A percentile compares a stretch with the other conserved stretches of the same genome.
These are phyloP conservation scores for Cerceris ruficornis DNA, from an alignment of 2,888 invertebrate genomes.

Conservation along the genomic window DNA sequence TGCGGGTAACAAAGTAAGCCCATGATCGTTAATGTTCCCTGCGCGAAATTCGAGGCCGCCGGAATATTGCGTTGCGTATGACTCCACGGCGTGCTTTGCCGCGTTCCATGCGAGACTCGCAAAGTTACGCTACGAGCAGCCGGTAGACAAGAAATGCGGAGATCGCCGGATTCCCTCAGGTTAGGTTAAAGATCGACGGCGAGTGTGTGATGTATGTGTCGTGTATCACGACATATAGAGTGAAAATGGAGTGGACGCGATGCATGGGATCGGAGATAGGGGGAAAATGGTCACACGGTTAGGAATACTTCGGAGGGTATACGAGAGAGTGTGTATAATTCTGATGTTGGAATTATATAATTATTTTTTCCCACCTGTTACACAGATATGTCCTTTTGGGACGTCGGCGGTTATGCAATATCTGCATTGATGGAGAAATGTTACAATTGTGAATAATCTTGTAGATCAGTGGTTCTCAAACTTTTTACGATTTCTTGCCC, in stretches of 20 bases:
- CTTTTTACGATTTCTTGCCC: too few species aligned
- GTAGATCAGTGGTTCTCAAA: too few species aligned
- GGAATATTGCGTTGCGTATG: constrained; percentile 41
- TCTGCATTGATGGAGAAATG: too few species aligned
- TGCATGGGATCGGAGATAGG: too few species aligned
- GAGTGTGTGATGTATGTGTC: neutral
- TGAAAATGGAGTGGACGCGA: neutral
- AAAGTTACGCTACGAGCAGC: constrained; percentile 18
- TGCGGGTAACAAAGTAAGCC: constrained; percentile 71
- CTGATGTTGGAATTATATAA: too few species aligned
- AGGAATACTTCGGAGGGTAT: too few species aligned
- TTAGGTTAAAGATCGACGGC: constrained; percentile 22
- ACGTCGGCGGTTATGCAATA: too few species aligned
- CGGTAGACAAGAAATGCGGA: constrained; percentile 15
- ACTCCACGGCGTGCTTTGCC: constrained; percentile 11
- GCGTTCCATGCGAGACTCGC: constrained; percentile 33
- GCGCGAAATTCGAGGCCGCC: constrained; percentile 62
- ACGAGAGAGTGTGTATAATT: too few species aligned
- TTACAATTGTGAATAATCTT: too few species aligned
- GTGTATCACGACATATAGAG: neutral
- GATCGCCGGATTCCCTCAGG: constrained; percentile 6
- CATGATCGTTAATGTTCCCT: constrained; percentile 68
- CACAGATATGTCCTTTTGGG: too few species aligned
- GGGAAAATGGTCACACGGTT: too few species aligned
- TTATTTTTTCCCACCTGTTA: too few species aligned